Conservation (phyloP, 2,888 invertebrate genomes). For the Macaria notata region DNA sequence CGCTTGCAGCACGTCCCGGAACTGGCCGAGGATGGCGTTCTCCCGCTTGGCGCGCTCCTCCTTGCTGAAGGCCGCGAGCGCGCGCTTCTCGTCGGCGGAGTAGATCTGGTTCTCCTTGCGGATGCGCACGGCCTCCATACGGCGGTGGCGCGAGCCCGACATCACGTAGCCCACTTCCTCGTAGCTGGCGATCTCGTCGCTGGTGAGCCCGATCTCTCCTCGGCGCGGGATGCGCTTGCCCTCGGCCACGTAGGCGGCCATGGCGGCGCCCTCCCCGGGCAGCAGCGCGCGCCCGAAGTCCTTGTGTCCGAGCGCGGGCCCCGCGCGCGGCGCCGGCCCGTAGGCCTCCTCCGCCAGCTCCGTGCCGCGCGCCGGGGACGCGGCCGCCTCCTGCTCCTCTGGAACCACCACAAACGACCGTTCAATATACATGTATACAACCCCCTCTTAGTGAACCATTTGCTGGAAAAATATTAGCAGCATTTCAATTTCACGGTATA, state of each 20-base stretch:
- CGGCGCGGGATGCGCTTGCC: constrained; percentile 98
- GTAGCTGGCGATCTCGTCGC: constrained; percentile 95
- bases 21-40: constrained; percentile 96
- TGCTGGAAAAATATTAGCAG: too few species aligned
- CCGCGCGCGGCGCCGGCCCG: constrained; percentile 55
- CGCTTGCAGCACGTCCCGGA: constrained; percentile 88
- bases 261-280: constrained; percentile 99
- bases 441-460: too few species aligned
- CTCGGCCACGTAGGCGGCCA: constrained; percentile 99
- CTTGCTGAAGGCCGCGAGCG: constrained; percentile 98
- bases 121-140: constrained; percentile 99
- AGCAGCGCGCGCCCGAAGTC: constrained; percentile 96
- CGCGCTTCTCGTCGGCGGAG: constrained; percentile 99
- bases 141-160: constrained; percentile 86
- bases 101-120: constrained; percentile 99
- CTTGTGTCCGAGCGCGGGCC: constrained; percentile 49
- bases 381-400: constrained; percentile 9
- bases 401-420: constrained; percentile 9
- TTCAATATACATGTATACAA: background rate
- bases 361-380: constrained; percentile 14
- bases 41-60: constrained; percentile 98
- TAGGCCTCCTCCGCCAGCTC: constrained; percentile 35
- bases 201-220: constrained; percentile 98
- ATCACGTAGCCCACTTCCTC: constrained; percentile 93
- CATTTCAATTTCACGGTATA: too few species aligned